A percentile compares a stretch with the other conserved stretches of the same genome.
These are phyloP conservation scores for Acanthopagrus latus DNA, from an alignment of 2,797 vertebrate species.

Conservation along the genomic window DNA sequence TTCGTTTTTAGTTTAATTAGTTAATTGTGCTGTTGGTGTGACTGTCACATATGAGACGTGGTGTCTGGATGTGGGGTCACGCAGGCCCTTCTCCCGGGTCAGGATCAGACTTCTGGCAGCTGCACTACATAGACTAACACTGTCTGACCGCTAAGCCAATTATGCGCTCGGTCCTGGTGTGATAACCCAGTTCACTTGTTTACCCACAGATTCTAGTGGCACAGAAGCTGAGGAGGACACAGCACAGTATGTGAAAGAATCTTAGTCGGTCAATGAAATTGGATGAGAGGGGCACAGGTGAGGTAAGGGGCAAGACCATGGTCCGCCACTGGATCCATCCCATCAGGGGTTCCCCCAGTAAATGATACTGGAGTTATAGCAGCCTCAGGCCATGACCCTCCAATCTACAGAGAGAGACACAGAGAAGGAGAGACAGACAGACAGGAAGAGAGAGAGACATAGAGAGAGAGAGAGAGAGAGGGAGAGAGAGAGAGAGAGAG, in stretches of 20 bases:
- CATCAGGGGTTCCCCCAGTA: slow-evolving; percentile 27
- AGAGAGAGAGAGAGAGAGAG: slow-evolving; percentile 5
- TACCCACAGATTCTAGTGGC: not conserved
- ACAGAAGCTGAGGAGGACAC: slow-evolving; percentile 1
- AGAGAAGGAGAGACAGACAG: slow-evolving; percentile 7
- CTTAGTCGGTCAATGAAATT: slow-evolving; percentile 1
- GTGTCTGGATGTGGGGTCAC: not conserved
- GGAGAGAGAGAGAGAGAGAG: slow-evolving; percentile 15
- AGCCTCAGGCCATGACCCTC: slow-evolving; percentile 60
- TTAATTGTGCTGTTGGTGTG: not conserved
- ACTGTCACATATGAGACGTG: not conserved
- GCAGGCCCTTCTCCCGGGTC: slow-evolving; percentile 40
- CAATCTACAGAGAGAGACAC: slow-evolving; percentile 61
- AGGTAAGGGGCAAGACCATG: slow-evolving; percentile 15
- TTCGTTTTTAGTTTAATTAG: too few relatives aligned
- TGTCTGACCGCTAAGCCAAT: slow-evolving; percentile 77
- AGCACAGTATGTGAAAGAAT: not conserved
- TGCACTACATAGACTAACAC: slow-evolving; percentile 42
- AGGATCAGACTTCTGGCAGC: slow-evolving; percentile 53
- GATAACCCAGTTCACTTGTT: slow-evolving; percentile 38
- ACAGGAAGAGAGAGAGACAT: not conserved
- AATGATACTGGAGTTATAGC: slow-evolving; percentile 65
- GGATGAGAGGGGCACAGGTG: slow-evolving; percentile 16
- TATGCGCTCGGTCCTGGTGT: slow-evolving; percentile 65
- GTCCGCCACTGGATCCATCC: slow-evolving; percentile 14